Conservation (phyloP, 2,113 vertebrate genomes). For the Hydrochoerus hydrochaeris region DNA sequence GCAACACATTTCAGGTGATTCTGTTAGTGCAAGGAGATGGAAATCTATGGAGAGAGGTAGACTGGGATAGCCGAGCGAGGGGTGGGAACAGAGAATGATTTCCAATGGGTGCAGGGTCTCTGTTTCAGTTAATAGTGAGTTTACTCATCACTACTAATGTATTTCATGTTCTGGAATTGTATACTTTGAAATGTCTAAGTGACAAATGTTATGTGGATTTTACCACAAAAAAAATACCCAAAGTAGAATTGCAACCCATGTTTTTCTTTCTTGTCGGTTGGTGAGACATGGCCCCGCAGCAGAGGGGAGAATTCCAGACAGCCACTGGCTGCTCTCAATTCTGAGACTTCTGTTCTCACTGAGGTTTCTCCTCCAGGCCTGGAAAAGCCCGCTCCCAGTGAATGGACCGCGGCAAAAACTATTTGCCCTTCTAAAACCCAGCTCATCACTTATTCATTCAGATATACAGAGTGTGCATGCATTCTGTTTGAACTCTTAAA, state of each 20-base stretch:
- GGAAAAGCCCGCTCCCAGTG: neutral
- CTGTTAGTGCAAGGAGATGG: neutral
- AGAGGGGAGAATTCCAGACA: neutral
- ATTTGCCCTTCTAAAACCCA: neutral
- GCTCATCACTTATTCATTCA: neutral
- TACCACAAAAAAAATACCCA: neutral
- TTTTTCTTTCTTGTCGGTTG: neutral
- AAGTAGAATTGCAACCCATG: neutral
- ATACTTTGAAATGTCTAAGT: neutral
- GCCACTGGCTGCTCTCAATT: accelerated
- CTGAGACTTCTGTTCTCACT: neutral
- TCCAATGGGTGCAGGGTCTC: neutral
- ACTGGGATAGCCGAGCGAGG: neutral
- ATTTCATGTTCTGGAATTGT: neutral
- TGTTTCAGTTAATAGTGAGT: neutral
- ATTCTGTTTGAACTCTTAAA: neutral
- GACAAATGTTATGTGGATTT: neutral
- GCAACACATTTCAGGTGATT: too few relatives aligned
- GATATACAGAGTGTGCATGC: neutral
- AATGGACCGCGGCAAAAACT: neutral
- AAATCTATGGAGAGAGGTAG: neutral
- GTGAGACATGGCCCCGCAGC: too few relatives aligned
- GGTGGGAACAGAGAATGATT: neutral
- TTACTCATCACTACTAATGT: neutral
- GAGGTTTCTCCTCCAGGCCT: neutral